phyloP scores from a whole-genome alignment of 2,797 vertebrate species.

The Sebastes aleutianus region DNA sequence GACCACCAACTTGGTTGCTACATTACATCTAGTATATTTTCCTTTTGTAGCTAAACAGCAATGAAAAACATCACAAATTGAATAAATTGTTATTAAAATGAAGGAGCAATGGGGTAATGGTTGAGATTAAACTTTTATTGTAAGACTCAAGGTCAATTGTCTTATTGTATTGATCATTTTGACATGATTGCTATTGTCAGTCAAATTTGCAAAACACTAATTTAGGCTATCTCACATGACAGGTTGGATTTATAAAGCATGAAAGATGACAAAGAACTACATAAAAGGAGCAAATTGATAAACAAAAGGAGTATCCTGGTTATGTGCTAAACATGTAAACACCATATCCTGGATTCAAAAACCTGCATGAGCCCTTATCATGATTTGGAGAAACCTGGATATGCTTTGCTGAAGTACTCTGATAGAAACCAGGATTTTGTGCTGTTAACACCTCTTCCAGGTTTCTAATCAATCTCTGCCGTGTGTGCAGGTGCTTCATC shows the following conservation, averaged over 20 bases:
- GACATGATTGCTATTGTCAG: not conserved
- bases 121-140: too few relatives aligned
- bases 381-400: not conserved
- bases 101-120: not conserved
- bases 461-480: not conserved
- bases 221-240: not conserved
- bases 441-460: not conserved
- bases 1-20: not conserved
- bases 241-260: constrained; percentile 16
- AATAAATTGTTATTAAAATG: not conserved
- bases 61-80: not conserved
- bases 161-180: too few relatives aligned
- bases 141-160: too few relatives aligned
- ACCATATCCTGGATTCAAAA: not conserved
- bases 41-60: not conserved
- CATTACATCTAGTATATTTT: not conserved
- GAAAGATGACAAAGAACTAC: not conserved
- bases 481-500: not conserved
- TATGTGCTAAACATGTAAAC: not conserved
- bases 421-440: not conserved
- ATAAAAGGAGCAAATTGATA: not conserved
- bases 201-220: constrained; percentile 3
- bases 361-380: not conserved
- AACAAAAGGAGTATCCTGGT: not conserved
- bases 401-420: not conserved